These are phyloP conservation scores for Sisor rabdophorus DNA, from an alignment of 2,113 vertebrate species.

Conservation along the genomic window DNA sequence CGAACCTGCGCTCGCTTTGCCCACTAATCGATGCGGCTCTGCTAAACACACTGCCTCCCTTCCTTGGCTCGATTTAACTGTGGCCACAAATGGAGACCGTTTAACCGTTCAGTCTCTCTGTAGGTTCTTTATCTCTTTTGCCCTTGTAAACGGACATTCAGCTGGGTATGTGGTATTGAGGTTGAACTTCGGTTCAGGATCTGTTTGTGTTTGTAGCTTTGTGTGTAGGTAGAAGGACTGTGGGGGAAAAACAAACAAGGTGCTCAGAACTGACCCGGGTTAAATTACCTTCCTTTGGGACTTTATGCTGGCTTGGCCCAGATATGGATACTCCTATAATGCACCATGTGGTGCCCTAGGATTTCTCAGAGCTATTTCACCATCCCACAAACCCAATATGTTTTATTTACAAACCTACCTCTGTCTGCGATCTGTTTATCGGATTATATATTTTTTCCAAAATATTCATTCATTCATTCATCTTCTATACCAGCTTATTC, in stretches of 20 bases:
- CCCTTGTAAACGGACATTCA: slow-evolving; percentile 27
- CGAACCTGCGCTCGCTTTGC: slow-evolving; percentile 37
- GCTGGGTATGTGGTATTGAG: background rate
- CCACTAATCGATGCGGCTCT: slow-evolving; percentile 32
- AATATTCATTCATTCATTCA: no score
- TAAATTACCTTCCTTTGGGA: slow-evolving; percentile 35
- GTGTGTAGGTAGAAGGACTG: slow-evolving; percentile 35
- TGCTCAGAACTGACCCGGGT: slow-evolving; percentile 35
- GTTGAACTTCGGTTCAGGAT: background rate
- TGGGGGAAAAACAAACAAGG: slow-evolving; percentile 17
- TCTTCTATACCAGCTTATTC: no score
- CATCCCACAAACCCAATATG: background rate
- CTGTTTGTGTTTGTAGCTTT: slow-evolving; percentile 8
- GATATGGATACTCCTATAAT: slow-evolving; percentile 14
- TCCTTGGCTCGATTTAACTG: slow-evolving; percentile 13
- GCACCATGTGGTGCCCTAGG: background rate
- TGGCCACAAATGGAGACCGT: slow-evolving; percentile 22
- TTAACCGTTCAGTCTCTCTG: slow-evolving; percentile 23
- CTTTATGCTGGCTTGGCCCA: slow-evolving; percentile 48
- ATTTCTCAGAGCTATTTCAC: background rate
- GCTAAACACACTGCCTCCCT: background rate
- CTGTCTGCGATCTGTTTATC: no score
- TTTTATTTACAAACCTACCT: no score
- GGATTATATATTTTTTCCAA: no score
- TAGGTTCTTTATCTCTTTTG: slow-evolving; percentile 22